Evolutionary conservation across 2,797 vertebrate species (phyloP).

Genomic region (Silurus lanzhouensis): DNA sequence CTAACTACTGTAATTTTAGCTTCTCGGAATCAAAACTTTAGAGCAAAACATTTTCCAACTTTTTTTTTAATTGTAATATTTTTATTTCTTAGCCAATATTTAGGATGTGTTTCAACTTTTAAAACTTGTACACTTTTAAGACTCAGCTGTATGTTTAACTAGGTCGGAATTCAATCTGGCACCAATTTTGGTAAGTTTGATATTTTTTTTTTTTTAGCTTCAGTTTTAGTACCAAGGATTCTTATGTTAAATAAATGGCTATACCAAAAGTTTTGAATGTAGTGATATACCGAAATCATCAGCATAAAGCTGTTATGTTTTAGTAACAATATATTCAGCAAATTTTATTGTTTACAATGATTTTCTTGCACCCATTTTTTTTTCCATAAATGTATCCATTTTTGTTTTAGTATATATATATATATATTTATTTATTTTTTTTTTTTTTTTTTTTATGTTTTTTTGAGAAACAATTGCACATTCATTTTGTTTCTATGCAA

Average conservation of each 20-base stretch:
- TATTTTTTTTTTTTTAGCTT: neutral
- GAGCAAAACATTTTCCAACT: too few relatives aligned
- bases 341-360: neutral
- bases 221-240: neutral
- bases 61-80: neutral
- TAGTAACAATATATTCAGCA: neutral
- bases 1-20: neutral
- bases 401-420: too few relatives aligned
- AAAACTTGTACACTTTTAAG: neutral
- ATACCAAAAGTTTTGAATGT: neutral
- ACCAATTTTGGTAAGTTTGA: neutral
- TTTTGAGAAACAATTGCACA: too few relatives aligned
- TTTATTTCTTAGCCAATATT: neutral
- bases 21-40: neutral
- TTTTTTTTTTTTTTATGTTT: too few relatives aligned
- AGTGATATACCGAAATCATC: neutral
- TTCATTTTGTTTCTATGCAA: too few relatives aligned
- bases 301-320: neutral
- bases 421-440: too few relatives aligned
- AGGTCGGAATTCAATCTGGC: neutral
- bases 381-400: too few relatives aligned
- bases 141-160: neutral
- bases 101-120: neutral
- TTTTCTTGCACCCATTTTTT: neutral
- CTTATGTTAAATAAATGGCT: neutral